phyloP scores from a whole-genome alignment of 2,797 vertebrate species.

The Glossophaga mutica region DNA sequence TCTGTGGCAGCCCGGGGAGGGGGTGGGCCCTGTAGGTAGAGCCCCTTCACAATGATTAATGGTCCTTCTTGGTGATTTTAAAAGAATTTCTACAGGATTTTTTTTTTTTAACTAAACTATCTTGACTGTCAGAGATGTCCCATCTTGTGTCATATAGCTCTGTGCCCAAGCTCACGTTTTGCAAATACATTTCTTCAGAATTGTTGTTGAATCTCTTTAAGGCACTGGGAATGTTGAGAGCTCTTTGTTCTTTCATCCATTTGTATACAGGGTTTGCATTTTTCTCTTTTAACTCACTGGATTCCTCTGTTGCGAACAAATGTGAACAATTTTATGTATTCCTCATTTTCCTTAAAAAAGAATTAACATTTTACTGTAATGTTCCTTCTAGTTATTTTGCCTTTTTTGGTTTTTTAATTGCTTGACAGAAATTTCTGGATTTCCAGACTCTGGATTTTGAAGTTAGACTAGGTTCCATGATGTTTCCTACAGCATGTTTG shows the following conservation, averaged over 20 bases:
- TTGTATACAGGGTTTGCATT: not conserved
- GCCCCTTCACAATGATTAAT: not conserved
- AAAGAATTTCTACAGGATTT: not conserved
- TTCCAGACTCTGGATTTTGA: not conserved
- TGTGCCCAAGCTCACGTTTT: not conserved
- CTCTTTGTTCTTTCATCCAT: not conserved
- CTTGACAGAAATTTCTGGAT: not conserved
- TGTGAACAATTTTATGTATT: constrained; percentile 10
- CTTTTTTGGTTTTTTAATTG: not conserved
- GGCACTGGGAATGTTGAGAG: not conserved
- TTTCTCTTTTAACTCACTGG: constrained; percentile 46
- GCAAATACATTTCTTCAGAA: not conserved
- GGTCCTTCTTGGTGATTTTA: not conserved
- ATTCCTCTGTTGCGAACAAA: not conserved
- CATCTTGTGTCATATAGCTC: not conserved
- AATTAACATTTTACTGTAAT: not conserved
- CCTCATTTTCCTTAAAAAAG: not conserved
- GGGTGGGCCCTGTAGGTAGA: too few relatives aligned
- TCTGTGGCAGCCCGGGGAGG: too few relatives aligned
- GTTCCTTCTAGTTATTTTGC: not conserved
- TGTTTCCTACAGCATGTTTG: fast-evolving
- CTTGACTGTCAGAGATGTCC: not conserved
- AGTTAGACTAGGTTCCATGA: not conserved
- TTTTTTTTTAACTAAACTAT: not conserved
- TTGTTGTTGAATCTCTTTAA: not conserved